Conservation (phyloP, 2,797 vertebrate genomes). For the Oreortyx pictus region DNA sequence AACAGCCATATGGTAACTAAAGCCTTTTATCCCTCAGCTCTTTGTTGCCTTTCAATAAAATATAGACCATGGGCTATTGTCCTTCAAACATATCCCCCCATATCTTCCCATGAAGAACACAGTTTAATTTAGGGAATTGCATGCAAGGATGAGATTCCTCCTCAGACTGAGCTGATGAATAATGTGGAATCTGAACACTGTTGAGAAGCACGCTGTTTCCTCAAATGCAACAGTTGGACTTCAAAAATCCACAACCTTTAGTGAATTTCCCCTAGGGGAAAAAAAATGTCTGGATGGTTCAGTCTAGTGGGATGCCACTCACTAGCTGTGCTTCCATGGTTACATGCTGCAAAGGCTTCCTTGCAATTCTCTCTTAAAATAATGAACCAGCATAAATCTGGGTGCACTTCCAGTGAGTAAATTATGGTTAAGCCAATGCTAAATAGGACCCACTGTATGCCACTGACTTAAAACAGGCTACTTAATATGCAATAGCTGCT, state of each 20-base stretch:
- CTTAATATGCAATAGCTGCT: neutral
- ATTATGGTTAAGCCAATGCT: neutral
- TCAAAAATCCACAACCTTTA: neutral
- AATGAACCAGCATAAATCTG: constrained; percentile 1
- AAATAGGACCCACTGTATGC: neutral
- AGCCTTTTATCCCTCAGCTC: neutral
- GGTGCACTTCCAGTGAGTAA: constrained; percentile 1
- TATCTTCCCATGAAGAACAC: neutral
- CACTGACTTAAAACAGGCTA: neutral
- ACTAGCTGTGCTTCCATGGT: neutral
- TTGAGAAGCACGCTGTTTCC: neutral
- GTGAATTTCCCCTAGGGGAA: neutral
- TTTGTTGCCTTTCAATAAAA: neutral
- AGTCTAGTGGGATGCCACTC: neutral
- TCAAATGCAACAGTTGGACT: neutral
- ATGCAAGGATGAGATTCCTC: neutral
- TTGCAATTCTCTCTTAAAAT: neutral
- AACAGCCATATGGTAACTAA: neutral
- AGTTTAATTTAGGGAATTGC: neutral
- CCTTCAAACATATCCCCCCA: neutral
- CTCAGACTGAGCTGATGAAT: neutral
- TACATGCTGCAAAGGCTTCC: neutral
- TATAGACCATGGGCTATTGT: rapidly evolving
- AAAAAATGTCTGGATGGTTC: neutral
- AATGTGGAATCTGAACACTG: neutral